A percentile compares a stretch with the other conserved stretches of the same genome.
phyloP scores from a whole-genome alignment of 2,888 invertebrate genomes.

The Acronicta alni region DNA sequence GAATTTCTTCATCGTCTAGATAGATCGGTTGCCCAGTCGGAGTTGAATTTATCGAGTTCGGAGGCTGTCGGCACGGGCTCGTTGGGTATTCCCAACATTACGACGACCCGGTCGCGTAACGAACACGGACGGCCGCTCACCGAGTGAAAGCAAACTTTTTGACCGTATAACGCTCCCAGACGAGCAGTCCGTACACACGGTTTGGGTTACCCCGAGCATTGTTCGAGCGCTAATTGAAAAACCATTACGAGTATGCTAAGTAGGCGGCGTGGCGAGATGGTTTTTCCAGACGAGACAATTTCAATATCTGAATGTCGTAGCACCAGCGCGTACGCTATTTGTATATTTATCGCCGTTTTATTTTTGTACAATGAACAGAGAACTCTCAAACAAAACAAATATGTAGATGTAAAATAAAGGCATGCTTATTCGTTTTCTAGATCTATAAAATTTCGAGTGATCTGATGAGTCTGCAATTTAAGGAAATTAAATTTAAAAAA shows the following conservation, averaged over 20 bases:
- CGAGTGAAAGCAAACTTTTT: slow-evolving; percentile 75
- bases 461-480: background rate
- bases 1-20: slow-evolving; percentile 26
- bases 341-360: slow-evolving; percentile 39
- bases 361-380: slow-evolving; percentile 21
- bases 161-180: slow-evolving; percentile 50
- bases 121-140: slow-evolving; percentile 56
- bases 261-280: slow-evolving; percentile 49
- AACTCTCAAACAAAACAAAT: slow-evolving; percentile 6
- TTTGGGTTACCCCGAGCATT: slow-evolving; percentile 69
- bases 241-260: slow-evolving; percentile 61
- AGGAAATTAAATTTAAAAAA: slow-evolving; percentile 15
- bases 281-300: slow-evolving; percentile 56
- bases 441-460: slow-evolving; percentile 1
- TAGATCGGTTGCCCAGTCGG: slow-evolving; percentile 32
- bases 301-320: slow-evolving; percentile 42
- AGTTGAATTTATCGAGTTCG: slow-evolving; percentile 42
- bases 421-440: background rate
- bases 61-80: slow-evolving; percentile 54
- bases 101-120: slow-evolving; percentile 65
- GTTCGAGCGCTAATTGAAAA: slow-evolving; percentile 56
- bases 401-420: slow-evolving; percentile 12
- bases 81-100: slow-evolving; percentile 77
- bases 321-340: slow-evolving; percentile 25
- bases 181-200: slow-evolving; percentile 43